These are phyloP conservation scores for Drosophila meridiana DNA, from an alignment of 2,888 invertebrate genomes.

Conservation along the genomic window DNA sequence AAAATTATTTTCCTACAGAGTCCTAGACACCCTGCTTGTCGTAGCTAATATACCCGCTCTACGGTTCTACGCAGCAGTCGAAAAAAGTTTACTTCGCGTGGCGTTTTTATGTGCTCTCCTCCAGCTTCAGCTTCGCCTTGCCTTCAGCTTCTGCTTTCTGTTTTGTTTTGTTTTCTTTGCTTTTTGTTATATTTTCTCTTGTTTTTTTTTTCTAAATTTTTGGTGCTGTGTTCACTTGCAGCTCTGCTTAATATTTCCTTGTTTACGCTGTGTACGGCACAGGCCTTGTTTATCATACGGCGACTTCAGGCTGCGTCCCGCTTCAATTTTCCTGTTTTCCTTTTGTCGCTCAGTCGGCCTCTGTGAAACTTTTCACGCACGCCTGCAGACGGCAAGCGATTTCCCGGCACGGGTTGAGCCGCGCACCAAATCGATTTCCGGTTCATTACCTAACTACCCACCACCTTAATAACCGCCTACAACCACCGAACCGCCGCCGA, in stretches of 20 bases:
- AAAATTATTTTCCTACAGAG: background rate
- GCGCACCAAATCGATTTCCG: slow-evolving; percentile 79
- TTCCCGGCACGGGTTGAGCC: slow-evolving; percentile 67
- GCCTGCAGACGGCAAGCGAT: slow-evolving; percentile 76
- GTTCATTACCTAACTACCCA: slow-evolving; percentile 67
- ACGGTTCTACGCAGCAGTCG: background rate
- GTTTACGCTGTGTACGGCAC: slow-evolving; percentile 67
- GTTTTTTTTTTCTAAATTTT: background rate
- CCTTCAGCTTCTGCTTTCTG: slow-evolving; percentile 3
- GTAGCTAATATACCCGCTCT: background rate
- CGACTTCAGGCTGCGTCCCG: background rate
- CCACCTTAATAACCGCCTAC: slow-evolving; percentile 1
- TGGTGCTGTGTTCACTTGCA: slow-evolving; percentile 39
- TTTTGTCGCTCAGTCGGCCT: background rate
- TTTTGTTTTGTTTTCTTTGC: slow-evolving; percentile 19
- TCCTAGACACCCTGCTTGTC: background rate
- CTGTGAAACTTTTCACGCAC: slow-evolving; percentile 76
- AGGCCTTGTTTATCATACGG: slow-evolving; percentile 64
- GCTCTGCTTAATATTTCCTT: slow-evolving; percentile 78
- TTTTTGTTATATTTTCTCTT: slow-evolving; percentile 7
- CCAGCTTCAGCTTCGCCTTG: background rate
- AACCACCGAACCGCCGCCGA: background rate
- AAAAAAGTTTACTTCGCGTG: slow-evolving; percentile 52
- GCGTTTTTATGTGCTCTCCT: slow-evolving; percentile 52
- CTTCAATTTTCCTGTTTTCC: slow-evolving; percentile 4